phyloP scores from a whole-genome alignment of 2,888 invertebrate genomes.

The Nasonovia ribisnigri region DNA sequence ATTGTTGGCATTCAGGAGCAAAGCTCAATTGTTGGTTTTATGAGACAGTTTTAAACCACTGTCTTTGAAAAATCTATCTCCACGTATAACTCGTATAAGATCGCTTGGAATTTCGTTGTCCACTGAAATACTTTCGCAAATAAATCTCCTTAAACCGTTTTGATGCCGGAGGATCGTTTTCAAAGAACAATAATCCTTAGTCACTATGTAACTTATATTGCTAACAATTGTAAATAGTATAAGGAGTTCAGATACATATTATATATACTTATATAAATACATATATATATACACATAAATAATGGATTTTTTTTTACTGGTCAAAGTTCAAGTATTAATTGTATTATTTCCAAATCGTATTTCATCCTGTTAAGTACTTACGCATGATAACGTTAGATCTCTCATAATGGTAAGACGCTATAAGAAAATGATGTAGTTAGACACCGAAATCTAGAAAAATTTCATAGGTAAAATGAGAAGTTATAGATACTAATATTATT shows the following conservation, averaged over 20 bases:
- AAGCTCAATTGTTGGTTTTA: neutral
- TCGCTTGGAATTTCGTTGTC: neutral
- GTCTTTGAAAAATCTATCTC: slow-evolving; percentile 14
- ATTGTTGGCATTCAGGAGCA: neutral
- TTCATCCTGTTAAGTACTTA: neutral
- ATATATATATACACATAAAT: neutral
- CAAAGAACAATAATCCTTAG: neutral
- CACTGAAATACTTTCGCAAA: neutral
- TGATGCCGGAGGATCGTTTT: neutral
- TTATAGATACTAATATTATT: neutral
- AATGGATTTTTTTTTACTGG: neutral
- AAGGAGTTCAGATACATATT: neutral
- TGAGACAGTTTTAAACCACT: neutral
- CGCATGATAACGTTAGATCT: neutral
- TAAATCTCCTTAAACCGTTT: neutral
- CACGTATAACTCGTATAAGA: neutral
- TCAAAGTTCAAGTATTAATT: neutral
- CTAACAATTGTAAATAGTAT: neutral
- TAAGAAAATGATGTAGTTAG: neutral
- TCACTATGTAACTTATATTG: neutral
- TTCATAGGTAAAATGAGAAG: neutral
- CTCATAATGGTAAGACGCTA: neutral
- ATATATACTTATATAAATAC: too few species aligned
- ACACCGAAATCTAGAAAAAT: neutral
- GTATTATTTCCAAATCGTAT: neutral